These are phyloP conservation scores for Drosophila neonasuta DNA, from an alignment of 2,888 invertebrate genomes.

Conservation along the genomic window DNA sequence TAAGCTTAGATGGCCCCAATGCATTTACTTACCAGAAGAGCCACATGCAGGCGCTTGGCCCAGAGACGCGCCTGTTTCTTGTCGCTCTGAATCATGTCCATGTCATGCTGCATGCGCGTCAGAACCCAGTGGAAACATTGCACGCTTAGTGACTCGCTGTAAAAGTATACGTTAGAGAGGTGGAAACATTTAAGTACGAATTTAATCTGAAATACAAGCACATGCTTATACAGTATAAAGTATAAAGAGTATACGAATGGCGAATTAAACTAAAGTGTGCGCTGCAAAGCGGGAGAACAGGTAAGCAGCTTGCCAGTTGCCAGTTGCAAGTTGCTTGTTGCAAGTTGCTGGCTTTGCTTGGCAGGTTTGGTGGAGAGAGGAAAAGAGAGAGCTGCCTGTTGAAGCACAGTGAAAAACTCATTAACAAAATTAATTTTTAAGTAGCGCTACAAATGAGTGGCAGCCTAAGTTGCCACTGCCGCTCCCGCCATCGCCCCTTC, in stretches of 20 bases:
- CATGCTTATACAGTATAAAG: background rate
- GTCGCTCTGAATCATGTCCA: conserved; percentile 93
- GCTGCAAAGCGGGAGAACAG: conserved; percentile 13
- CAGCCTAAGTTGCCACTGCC: conserved; percentile 55
- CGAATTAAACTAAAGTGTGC: conserved; percentile 37
- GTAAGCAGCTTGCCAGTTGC: conserved; percentile 44
- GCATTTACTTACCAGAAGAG: conserved; percentile 83
- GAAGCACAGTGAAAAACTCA: conserved; percentile 74
- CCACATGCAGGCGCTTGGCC: conserved; percentile 93
- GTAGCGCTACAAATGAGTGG: conserved; percentile 73
- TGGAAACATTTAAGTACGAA: conserved; percentile 6
- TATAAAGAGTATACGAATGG: conserved; percentile 22
- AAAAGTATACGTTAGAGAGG: conserved; percentile 31
- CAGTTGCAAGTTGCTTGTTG: conserved; percentile 43
- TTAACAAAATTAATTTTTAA: conserved; percentile 80
- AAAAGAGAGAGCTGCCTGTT: conserved; percentile 34
- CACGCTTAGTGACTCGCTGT: conserved; percentile 95
- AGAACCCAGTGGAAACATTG: conserved; percentile 94
- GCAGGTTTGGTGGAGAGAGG: conserved; percentile 28
- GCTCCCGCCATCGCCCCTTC: background rate
- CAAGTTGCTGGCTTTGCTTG: background rate
- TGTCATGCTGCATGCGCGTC: conserved; percentile 88
- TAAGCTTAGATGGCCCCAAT: conserved; percentile 43
- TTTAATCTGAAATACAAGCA: conserved; percentile 19
- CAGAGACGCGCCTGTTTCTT: conserved; percentile 92